Evolutionary conservation across 30 jellyfish, hydroid and myxozoan species (phyloP).

Genomic region (Rhopilema esculentum): DNA sequence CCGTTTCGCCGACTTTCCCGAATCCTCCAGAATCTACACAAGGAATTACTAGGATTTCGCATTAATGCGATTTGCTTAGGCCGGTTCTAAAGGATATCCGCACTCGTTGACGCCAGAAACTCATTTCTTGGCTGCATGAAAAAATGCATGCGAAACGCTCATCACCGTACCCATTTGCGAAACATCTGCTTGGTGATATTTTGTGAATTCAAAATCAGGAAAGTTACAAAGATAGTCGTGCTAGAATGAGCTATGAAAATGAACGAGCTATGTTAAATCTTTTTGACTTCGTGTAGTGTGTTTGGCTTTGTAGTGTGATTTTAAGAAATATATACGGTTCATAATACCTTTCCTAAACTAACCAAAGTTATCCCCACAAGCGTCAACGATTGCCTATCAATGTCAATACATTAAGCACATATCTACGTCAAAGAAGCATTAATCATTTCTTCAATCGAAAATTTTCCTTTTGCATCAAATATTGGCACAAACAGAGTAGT

Average conservation of each 20-base stretch:
- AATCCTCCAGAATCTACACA: not conserved
- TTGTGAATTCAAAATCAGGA: not conserved
- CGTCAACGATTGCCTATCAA: not conserved
- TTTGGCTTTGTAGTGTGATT: too few relatives aligned
- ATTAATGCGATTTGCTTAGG: conserved; percentile 12
- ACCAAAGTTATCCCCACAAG: not conserved
- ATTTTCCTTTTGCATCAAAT: too few relatives aligned
- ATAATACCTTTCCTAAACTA: too few relatives aligned
- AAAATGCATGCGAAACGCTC: not conserved
- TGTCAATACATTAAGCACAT: not conserved
- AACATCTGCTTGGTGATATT: not conserved
- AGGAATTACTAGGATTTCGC: not conserved
- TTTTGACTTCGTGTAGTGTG: too few relatives aligned
- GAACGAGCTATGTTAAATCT: too few relatives aligned
- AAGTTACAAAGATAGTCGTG: not conserved
- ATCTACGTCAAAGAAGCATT: not conserved
- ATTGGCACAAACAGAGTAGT: too few relatives aligned
- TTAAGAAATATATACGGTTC: too few relatives aligned
- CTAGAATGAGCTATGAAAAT: not conserved
- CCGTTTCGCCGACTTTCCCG: not conserved
- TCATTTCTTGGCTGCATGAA: not conserved
- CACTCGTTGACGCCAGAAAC: conserved; percentile 8
- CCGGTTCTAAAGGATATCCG: not conserved
- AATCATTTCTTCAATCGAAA: not conserved
- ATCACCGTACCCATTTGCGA: not conserved